Evolutionary conservation across 2,797 vertebrate genomes (phyloP).

Genomic region (Chaenodraco wilsoni): DNA sequence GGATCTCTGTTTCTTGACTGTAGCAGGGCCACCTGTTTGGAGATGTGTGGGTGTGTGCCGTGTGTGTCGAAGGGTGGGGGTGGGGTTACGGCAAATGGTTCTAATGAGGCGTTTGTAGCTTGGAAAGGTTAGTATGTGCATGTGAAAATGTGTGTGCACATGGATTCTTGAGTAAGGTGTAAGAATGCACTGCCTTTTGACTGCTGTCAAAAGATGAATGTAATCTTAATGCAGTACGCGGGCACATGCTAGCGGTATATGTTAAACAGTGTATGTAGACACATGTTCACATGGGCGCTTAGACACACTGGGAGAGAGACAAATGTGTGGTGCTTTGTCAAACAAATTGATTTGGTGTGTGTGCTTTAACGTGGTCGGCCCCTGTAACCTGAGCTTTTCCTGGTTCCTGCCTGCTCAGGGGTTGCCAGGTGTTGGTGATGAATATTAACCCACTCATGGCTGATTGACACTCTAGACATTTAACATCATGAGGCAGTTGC

Average conservation of each 20-base stretch:
- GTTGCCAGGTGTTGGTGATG: conserved; percentile 79
- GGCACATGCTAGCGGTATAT: background rate
- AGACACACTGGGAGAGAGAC: conserved; percentile 26
- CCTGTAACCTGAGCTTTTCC: conserved; percentile 73
- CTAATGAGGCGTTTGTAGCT: conserved; percentile 49
- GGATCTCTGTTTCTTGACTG: conserved; percentile 58
- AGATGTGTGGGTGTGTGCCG: conserved; percentile 68
- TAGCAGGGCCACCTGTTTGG: conserved; percentile 78
- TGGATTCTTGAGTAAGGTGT: conserved; percentile 1
- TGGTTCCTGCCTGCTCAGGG: conserved; percentile 64
- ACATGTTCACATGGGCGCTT: conserved; percentile 44
- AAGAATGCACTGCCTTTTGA: background rate
- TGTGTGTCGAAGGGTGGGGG: conserved; percentile 48
- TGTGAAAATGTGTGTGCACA: background rate
- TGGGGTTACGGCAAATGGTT: conserved; percentile 54
- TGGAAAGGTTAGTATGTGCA: conserved; percentile 37
- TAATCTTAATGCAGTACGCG: background rate
- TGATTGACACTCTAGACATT: conserved; percentile 53
- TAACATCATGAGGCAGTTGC: conserved; percentile 15
- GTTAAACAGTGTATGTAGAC: conserved; percentile 13
- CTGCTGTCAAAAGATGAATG: conserved; percentile 26
- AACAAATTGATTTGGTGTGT: conserved; percentile 61
- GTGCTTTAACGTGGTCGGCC: conserved; percentile 52
- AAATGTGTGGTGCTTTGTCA: conserved; percentile 47
- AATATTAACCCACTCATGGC: conserved; percentile 65